phyloP scores from a whole-genome alignment of 2,797 vertebrate genomes.

The Rousettus madagascariensis region DNA sequence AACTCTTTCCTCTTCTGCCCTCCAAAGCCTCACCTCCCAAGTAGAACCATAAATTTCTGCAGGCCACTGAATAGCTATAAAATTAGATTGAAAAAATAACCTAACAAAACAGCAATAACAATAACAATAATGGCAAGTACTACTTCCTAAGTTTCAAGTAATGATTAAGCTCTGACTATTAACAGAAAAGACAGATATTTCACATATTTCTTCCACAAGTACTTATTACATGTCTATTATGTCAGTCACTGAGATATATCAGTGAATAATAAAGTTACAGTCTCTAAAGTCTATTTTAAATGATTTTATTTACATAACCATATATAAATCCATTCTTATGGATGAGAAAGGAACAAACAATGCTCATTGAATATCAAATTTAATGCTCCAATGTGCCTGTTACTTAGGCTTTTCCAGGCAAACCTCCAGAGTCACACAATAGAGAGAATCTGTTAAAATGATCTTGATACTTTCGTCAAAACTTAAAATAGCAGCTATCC shows the following conservation, averaged over 20 bases:
- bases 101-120: not conserved
- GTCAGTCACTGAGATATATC: not conserved
- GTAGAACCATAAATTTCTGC: not conserved
- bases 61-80: not conserved
- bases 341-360: not conserved
- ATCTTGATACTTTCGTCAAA: not conserved
- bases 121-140: not conserved
- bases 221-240: not conserved
- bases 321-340: not conserved
- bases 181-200: not conserved
- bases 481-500: not conserved
- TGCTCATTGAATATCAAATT: not conserved
- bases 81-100: not conserved
- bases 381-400: not conserved
- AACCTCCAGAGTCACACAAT: not conserved
- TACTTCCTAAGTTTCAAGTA: not conserved
- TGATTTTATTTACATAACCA: not conserved
- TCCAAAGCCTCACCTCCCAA: not conserved
- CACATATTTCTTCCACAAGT: not conserved
- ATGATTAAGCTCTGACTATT: not conserved
- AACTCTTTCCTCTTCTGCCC: not conserved
- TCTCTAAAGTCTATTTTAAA: conserved; percentile 28
- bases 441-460: not conserved
- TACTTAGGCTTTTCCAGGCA: not conserved
- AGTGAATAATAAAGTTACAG: not conserved